phyloP scores from a whole-genome alignment of 1,140 invertebrate genomes.

The Caenorhabditis briggsae region DNA sequence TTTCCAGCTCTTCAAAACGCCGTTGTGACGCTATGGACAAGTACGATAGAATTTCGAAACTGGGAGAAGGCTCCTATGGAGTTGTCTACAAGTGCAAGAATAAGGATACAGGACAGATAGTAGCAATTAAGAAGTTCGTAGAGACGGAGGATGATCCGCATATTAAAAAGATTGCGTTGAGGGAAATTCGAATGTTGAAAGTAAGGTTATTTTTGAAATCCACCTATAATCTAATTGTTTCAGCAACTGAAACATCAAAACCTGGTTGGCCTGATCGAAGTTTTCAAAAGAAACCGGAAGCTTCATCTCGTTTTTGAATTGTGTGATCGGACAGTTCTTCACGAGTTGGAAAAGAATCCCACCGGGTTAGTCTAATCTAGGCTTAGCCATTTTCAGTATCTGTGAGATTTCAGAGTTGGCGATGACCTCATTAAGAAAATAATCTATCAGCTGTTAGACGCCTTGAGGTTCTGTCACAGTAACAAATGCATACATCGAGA shows the following conservation, averaged over 20 bases:
- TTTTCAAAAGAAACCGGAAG: conserved; percentile 94
- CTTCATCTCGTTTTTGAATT: conserved; percentile 98
- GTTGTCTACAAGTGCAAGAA: conserved; percentile 98
- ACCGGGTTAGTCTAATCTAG: conserved; percentile 80
- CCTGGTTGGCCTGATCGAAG: conserved; percentile 95
- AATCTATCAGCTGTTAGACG: conserved; percentile 93
- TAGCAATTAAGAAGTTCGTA: conserved; percentile 98
- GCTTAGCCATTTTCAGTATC: background rate
- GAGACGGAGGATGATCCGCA: conserved; percentile 98
- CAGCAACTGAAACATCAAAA: conserved; percentile 98
- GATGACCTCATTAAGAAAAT: conserved; percentile 91
- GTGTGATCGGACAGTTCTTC: conserved; percentile 95
- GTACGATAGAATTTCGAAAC: conserved; percentile 94
- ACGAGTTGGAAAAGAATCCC: conserved; percentile 93
- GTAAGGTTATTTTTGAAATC: conserved; percentile 80
- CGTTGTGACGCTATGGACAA: conserved; percentile 84
- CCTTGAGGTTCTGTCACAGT: conserved; percentile 94
- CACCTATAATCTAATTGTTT: conserved; percentile 67
- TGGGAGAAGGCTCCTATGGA: conserved; percentile 98
- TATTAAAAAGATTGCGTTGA: conserved; percentile 95
- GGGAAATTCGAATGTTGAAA: conserved; percentile 97
- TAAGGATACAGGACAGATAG: conserved; percentile 89
- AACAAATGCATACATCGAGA: conserved; percentile 82
- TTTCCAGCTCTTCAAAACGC: conserved; percentile 46
- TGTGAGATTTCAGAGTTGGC: conserved; percentile 83